phyloP scores from a whole-genome alignment of 2,888 invertebrate species.

The Watsonalla cultraria region DNA sequence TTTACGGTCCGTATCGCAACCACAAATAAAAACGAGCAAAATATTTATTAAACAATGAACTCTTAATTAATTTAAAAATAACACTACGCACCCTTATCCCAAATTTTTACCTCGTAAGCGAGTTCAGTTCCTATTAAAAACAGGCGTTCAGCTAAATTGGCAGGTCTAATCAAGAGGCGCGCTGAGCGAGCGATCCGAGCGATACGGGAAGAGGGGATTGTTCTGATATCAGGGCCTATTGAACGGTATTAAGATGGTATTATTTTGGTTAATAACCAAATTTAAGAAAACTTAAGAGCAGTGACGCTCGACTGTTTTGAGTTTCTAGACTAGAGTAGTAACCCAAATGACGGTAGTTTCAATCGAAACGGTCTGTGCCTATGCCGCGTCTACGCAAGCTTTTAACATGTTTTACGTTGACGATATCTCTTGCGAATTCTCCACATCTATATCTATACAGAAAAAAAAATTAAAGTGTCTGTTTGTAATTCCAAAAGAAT shows the following conservation, averaged over 20 bases:
- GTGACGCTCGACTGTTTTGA: too few species aligned
- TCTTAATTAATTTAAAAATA: constrained; percentile 3
- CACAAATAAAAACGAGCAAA: constrained; percentile 5
- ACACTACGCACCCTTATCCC: constrained; percentile 4
- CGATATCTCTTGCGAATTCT: too few species aligned
- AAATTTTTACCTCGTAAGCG: constrained; percentile 31
- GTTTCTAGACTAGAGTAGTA: too few species aligned
- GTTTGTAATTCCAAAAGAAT: too few species aligned
- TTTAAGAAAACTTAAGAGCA: too few species aligned
- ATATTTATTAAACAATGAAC: background rate
- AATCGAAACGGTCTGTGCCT: too few species aligned
- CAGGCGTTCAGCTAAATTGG: constrained; percentile 38
- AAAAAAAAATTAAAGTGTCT: too few species aligned
- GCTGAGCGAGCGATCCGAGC: constrained; percentile 32
- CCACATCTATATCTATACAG: too few species aligned
- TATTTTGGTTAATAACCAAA: background rate
- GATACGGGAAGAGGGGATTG: constrained; percentile 11
- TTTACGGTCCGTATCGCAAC: background rate
- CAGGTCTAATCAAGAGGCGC: constrained; percentile 34
- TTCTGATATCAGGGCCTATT: background rate
- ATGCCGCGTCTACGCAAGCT: too few species aligned
- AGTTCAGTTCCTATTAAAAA: constrained; percentile 36
- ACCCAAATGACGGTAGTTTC: too few species aligned
- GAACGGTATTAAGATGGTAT: background rate
- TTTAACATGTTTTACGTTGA: too few species aligned